Evolutionary conservation across 2,797 vertebrate genomes (phyloP).

Genomic region (Anisognathus igniventris): DNA sequence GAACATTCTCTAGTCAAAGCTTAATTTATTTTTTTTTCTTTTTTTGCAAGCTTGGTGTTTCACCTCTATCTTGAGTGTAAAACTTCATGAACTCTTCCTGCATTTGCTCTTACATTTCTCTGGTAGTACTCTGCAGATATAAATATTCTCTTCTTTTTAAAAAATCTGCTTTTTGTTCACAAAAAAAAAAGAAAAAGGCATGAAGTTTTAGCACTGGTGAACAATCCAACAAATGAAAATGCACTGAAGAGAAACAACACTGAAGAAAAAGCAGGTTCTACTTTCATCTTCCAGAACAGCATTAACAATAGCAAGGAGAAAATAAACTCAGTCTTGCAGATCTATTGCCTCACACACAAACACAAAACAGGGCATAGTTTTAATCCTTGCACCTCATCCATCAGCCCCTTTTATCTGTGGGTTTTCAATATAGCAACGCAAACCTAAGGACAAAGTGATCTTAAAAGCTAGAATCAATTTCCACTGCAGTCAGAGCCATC

Average conservation of each 20-base stretch:
- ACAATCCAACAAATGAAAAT: neutral
- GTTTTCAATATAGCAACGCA: neutral
- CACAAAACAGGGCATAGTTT: neutral
- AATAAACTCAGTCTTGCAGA: slow-evolving; percentile 11
- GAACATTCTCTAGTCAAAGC: neutral
- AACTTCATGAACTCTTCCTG: neutral
- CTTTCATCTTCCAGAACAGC: neutral
- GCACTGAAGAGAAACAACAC: neutral
- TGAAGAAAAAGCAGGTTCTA: neutral
- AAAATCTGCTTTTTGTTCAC: neutral
- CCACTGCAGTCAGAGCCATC: neutral
- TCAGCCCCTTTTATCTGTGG: neutral
- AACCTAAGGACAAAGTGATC: slow-evolving; percentile 9
- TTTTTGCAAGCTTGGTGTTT: neutral
- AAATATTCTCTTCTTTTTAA: neutral
- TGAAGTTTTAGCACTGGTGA: neutral
- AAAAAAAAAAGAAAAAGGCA: neutral
- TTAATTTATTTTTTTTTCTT: neutral
- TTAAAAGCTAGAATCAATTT: slow-evolving; percentile 36
- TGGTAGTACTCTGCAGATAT: neutral
- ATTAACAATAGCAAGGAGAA: neutral
- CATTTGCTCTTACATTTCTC: neutral
- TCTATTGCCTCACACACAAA: neutral
- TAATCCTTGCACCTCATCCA: neutral
- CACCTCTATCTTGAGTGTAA: neutral